Conservation (phyloP, 2,797 vertebrate species). For the Pseudomugil tenellus region DNA sequence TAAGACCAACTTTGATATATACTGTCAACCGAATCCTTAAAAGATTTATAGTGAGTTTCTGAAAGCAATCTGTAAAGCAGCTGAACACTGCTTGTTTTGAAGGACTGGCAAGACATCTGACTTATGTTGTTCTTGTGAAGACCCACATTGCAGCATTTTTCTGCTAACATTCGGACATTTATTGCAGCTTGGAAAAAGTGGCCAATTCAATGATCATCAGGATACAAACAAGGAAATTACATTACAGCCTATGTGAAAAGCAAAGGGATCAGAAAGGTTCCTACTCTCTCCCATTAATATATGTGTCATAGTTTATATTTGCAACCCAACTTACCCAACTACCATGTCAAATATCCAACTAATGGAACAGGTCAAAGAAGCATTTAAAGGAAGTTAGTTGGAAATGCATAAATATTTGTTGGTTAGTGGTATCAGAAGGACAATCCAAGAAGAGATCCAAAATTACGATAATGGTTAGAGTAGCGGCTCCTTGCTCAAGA, state of each 20-base stretch:
- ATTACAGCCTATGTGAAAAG: neutral
- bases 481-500: too few species aligned
- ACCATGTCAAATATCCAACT: neutral
- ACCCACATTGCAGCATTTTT: too few species aligned
- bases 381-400: neutral
- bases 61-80: conserved; percentile 6
- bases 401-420: neutral
- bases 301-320: neutral
- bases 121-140: conserved; percentile 12
- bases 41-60: too few species aligned
- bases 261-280: neutral
- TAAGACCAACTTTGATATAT: conserved; percentile 27
- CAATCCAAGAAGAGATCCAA: too few species aligned
- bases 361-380: too few species aligned
- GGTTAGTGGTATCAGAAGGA: too few species aligned
- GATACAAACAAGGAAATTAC: too few species aligned
- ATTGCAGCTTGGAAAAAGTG: neutral
- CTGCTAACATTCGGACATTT: neutral
- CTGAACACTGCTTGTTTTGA: conserved; percentile 8
- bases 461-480: too few species aligned
- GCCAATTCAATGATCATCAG: neutral
- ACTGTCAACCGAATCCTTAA: conserved; percentile 10
- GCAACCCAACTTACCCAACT: neutral
- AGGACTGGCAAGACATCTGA: neutral
- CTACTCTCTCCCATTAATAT: neutral